phyloP scores from a whole-genome alignment of 2,113 vertebrate genomes.

The Antigone vipio region DNA sequence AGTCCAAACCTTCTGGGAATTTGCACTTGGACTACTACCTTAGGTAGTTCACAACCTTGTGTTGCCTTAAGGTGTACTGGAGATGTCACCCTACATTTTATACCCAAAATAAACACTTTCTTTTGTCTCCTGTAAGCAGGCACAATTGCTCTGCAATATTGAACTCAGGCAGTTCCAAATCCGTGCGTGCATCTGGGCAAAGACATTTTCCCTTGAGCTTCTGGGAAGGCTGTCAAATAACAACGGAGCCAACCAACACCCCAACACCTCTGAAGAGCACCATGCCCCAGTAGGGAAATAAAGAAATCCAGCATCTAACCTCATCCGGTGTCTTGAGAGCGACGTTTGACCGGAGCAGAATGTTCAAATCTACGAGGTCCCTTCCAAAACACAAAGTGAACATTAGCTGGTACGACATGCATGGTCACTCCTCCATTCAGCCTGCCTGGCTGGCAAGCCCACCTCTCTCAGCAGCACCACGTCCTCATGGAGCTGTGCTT shows the following conservation, averaged over 20 bases:
- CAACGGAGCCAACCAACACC: background rate
- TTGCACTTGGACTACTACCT: background rate
- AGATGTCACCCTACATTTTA: background rate
- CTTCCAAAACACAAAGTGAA: constrained; percentile 62
- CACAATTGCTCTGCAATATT: background rate
- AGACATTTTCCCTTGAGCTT: background rate
- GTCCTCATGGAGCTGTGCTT: background rate
- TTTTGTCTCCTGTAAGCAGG: background rate
- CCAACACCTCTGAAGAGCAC: background rate
- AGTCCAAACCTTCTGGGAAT: background rate
- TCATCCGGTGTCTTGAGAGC: constrained; percentile 71
- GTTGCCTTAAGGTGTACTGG: background rate
- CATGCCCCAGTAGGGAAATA: background rate
- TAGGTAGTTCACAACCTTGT: background rate
- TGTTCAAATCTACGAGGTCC: constrained; percentile 37
- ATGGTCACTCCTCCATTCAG: background rate
- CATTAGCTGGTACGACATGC: background rate
- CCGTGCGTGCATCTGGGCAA: fast-evolving
- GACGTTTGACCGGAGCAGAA: constrained; percentile 65
- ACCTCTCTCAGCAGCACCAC: background rate
- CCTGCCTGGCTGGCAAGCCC: background rate
- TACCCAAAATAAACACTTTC: background rate
- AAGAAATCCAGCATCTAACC: constrained; percentile 58
- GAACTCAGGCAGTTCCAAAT: background rate
- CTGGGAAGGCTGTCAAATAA: background rate